Base-by-base conservation (phyloP, 2,888 invertebrate species). In the Allolobophora icterica region DNA sequence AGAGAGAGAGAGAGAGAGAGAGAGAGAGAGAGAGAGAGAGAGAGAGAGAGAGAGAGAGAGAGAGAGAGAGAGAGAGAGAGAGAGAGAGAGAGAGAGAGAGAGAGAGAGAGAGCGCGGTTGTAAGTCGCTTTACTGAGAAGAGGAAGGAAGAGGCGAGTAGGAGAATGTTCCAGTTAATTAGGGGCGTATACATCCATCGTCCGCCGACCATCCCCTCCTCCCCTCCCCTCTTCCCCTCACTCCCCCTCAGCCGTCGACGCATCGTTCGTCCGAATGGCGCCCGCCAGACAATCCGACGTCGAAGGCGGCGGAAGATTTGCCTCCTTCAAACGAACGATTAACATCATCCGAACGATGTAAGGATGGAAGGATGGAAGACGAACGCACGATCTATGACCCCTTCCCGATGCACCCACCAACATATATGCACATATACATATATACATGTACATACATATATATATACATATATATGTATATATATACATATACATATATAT, bases 181-280 rank as follows among this genome's bases (percentile, higher is more conserved):
- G 71, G 71, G 71, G 71, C 71, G 71, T 71, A 71, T 71, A 17
- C 71, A 71, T 71, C 71, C 71, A 71, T 71, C 71, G 8, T 30
- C 71, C 30, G 71, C 71, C 71, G 8, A n/a, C 11, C 52, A 52
- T 45, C 38, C 38, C 45, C 45, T 45, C 45, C 45, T 17, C 45
- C 45, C 52, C 21, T 52, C 42, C 13, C 52, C 24, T 24, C 24
- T 11, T 24, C 17, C 71, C 8, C n/a, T 13, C 21, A 1, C 71
- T 71, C 71, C 11, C 11, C n/a, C 71, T 30, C 71, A 0, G 3
- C 71, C 30, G 71, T n/a, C 71, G 71, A 71, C 71, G 71, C 71
- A 71, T 71, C 71, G 71, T 71, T 71, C 71, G 71, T n/a, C 71
- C 71, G 71, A 71, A 71, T 71, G 71, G 71, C 71, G 71, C 71